phyloP scores from a whole-genome alignment of 2,888 invertebrate species.

The Pediacus dermestoides region DNA sequence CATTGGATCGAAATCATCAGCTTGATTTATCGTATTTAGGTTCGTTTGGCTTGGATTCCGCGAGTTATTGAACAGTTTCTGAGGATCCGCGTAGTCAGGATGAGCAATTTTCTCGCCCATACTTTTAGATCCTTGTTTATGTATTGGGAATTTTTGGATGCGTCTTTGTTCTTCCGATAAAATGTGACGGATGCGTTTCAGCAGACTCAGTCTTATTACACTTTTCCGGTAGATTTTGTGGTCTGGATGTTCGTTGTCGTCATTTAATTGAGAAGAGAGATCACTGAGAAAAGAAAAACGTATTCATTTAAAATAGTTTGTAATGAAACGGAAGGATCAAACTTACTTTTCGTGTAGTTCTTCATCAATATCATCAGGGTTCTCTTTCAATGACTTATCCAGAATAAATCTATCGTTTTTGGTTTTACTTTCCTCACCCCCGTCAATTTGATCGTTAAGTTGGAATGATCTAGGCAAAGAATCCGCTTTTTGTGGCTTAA shows the following conservation, averaged over 20 bases:
- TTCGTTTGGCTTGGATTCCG: slow-evolving; percentile 24
- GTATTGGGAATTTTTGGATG: slow-evolving; percentile 53
- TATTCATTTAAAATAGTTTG: slow-evolving; percentile 1
- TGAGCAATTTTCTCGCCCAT: slow-evolving; percentile 86
- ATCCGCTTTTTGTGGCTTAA: slow-evolving; percentile 71
- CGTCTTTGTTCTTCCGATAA: slow-evolving; percentile 44
- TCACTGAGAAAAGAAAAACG: slow-evolving; percentile 40
- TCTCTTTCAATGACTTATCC: slow-evolving; percentile 37
- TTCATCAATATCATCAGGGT: slow-evolving; percentile 28
- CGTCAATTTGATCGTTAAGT: slow-evolving; percentile 55
- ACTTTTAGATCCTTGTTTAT: slow-evolving; percentile 76
- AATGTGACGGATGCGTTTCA: slow-evolving; percentile 55
- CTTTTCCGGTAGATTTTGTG: slow-evolving; percentile 74
- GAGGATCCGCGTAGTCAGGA: slow-evolving; percentile 81
- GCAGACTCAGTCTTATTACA: slow-evolving; percentile 57
- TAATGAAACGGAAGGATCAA: background rate
- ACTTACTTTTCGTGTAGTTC: slow-evolving; percentile 43
- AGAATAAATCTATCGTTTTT: slow-evolving; percentile 29
- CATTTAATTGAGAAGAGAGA: slow-evolving; percentile 49
- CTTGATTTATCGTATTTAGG: slow-evolving; percentile 16
- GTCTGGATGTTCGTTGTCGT: slow-evolving; percentile 63
- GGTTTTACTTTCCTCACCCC: slow-evolving; percentile 49
- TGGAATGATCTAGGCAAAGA: slow-evolving; percentile 77
- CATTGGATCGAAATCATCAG: slow-evolving; percentile 23
- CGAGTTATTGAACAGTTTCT: slow-evolving; percentile 54